phyloP scores from a whole-genome alignment of 2,797 vertebrate species.

The Dendrocincla fuliginosa region DNA sequence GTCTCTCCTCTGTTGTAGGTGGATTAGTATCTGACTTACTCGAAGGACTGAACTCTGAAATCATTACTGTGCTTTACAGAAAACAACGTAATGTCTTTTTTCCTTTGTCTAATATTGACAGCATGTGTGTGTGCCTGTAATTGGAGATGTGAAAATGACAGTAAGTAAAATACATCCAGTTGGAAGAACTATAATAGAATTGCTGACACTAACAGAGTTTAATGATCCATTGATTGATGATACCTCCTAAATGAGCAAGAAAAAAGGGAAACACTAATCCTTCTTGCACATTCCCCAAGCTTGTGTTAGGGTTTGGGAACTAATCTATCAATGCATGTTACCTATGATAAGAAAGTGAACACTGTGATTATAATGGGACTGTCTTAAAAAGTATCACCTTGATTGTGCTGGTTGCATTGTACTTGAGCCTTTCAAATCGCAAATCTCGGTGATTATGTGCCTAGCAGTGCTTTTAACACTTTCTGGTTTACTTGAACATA shows the following conservation, averaged over 20 bases:
- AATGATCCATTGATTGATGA: background rate
- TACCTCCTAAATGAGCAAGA: background rate
- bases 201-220: background rate
- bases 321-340: slow-evolving; percentile 6
- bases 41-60: background rate
- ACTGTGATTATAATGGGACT: slow-evolving; percentile 69
- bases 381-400: slow-evolving; percentile 39
- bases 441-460: slow-evolving; percentile 59
- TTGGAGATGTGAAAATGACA: background rate
- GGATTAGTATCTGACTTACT: background rate
- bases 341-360: slow-evolving; percentile 52
- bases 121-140: background rate
- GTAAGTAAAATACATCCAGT: background rate
- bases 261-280: background rate
- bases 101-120: background rate
- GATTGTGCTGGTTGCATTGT: slow-evolving; percentile 62
- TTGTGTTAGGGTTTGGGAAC: background rate
- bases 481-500: slow-evolving; percentile 52
- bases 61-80: background rate
- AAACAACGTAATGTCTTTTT: background rate
- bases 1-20: background rate
- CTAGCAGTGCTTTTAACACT: slow-evolving; percentile 39
- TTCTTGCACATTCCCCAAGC: background rate
- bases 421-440: slow-evolving; percentile 61
- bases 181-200: background rate